These are phyloP conservation scores for Heliconius ismenius DNA, from an alignment of 2,888 invertebrate genomes.

Conservation along the genomic window DNA sequence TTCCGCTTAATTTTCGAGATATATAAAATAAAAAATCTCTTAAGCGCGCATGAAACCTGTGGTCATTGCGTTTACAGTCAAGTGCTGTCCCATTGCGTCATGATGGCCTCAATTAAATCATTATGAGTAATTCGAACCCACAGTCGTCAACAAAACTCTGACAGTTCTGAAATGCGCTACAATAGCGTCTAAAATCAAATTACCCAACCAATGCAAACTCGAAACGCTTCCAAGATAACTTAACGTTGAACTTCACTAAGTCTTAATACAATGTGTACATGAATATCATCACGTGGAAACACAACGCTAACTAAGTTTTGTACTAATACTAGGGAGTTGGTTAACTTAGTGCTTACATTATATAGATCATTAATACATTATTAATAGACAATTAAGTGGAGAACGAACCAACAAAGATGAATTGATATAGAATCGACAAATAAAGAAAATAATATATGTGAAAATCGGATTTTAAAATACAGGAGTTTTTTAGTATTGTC, in stretches of 20 bases:
- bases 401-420: no score
- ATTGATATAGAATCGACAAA: no score
- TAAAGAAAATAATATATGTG: not conserved
- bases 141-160: not conserved
- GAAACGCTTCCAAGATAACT: constrained; percentile 16
- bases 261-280: constrained; percentile 24
- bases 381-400: no score
- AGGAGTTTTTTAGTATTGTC: no score
- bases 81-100: no score
- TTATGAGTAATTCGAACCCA: not conserved
- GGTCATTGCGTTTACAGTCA: no score
- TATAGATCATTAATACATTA: no score
- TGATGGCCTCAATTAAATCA: not conserved
- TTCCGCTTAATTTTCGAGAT: no score
- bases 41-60: no score
- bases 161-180: not conserved
- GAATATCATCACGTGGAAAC: constrained; percentile 25
- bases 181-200: constrained; percentile 2
- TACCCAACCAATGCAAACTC: constrained; percentile 14
- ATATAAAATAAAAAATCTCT: no score
- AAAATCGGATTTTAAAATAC: not conserved
- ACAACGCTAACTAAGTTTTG: constrained; percentile 15
- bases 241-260: constrained; percentile 17
- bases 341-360: not conserved
- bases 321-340: not conserved